A percentile compares a stretch with the other conserved stretches of the same genome.
Conservation (phyloP, 2,888 invertebrate genomes). For the Lamellibrachia satsuma region DNA sequence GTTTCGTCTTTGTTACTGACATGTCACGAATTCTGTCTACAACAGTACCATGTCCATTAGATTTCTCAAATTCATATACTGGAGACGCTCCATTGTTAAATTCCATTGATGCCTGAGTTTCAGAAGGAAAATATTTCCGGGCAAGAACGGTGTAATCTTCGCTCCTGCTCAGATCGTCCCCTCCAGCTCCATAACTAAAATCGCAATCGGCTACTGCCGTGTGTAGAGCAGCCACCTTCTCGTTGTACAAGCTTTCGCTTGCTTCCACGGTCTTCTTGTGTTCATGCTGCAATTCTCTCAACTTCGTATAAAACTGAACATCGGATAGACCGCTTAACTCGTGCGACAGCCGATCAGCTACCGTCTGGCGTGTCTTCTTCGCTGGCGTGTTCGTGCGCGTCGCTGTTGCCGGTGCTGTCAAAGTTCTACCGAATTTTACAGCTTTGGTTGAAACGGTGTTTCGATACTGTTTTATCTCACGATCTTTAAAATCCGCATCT, state of each 20-base stretch:
- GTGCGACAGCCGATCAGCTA: conserved; percentile 26
- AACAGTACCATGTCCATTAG: not conserved
- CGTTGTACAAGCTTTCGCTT: conserved; percentile 58
- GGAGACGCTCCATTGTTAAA: not conserved
- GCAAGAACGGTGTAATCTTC: not conserved
- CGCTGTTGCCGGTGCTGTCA: not conserved
- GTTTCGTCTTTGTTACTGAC: conserved; percentile 30
- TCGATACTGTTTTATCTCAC: not conserved
- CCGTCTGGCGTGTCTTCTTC: conserved; percentile 23
- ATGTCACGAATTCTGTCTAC: conserved; percentile 34
- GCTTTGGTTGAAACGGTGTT: not conserved
- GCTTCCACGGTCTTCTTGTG: conserved; percentile 59
- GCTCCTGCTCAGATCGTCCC: not conserved
- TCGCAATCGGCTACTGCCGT: not conserved
- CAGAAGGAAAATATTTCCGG: not conserved
- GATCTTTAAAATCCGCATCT: conserved; percentile 26
- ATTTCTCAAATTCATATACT: not conserved
- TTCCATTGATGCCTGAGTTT: not conserved
- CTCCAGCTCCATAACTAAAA: not conserved
- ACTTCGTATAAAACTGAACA: conserved; percentile 59
- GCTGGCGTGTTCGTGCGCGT: conserved; percentile 17
- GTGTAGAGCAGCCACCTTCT: conserved; percentile 44
- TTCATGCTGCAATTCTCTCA: conserved; percentile 57
- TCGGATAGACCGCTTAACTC: conserved; percentile 52
- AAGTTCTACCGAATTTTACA: conserved; percentile 22